Percentiles rank a stretch among this genome's conserved stretches.
Evolutionary conservation across 2,888 invertebrate genomes (phyloP).

Genomic region (Ormyrus thymus): DNA sequence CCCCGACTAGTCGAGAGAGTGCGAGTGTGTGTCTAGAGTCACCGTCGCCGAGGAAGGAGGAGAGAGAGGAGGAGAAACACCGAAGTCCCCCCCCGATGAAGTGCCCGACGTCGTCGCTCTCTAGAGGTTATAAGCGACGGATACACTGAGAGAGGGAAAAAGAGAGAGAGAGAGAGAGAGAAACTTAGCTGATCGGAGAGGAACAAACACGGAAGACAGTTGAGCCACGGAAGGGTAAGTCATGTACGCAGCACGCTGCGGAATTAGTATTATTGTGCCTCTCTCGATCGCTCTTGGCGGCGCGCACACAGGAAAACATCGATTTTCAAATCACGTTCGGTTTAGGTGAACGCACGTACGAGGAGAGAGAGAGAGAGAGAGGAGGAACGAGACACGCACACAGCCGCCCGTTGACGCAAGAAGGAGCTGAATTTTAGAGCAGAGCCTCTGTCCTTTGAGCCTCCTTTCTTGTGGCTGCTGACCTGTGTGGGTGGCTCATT

Average conservation of each 20-base stretch:
- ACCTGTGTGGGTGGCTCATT: conserved; percentile 37
- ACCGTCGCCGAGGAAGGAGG: background rate
- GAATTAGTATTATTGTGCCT: conserved; percentile 47
- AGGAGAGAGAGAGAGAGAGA: too few species aligned
- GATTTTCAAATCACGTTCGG: conserved; percentile 56
- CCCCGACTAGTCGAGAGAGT: background rate
- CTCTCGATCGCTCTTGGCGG: conserved; percentile 11
- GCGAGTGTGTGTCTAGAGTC: too few species aligned
- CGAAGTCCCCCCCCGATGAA: background rate
- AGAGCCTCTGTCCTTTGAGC: background rate
- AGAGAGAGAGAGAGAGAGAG: conserved; percentile 6
- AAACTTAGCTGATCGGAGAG: background rate
- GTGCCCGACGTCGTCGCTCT: background rate
- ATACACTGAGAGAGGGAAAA: background rate
- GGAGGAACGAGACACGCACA: background rate
- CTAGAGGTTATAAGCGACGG: background rate
- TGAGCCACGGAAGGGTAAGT: conserved; percentile 39
- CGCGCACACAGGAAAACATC: conserved; percentile 53
- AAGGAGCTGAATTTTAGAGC: conserved; percentile 2
- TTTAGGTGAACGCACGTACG: conserved; percentile 24
- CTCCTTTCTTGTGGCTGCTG: conserved; percentile 14
- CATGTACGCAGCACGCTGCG: conserved; percentile 28
- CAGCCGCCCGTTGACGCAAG: conserved; percentile 18
- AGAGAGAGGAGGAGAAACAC: background rate
- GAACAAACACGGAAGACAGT: conserved; percentile 40